Base-by-base conservation (phyloP, 2,888 invertebrate species). In the Phaonia tiefii region DNA sequence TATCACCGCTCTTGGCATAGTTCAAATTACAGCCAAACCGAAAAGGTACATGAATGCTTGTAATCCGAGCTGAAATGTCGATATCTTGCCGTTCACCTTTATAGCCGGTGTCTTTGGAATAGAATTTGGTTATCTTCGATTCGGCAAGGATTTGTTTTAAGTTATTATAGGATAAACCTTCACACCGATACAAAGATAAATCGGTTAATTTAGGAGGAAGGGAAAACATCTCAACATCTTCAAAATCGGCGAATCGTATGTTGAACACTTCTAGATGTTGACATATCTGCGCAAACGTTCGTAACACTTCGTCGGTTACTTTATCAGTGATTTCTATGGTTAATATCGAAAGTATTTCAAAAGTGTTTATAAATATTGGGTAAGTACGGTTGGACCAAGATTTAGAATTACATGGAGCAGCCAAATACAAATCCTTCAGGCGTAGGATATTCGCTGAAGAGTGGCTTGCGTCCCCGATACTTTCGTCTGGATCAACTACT, bases 41-140 rank as follows among this genome's bases (percentile, higher is more conserved):
- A n/a, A n/a, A n/a, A n/a, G 20, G 10, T 13, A 13, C 54, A 13
- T 54, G 22, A n/a, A n/a, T n/a, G n/a, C n/a, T 20, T 49, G 49
- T 49, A n/a, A 49, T 17, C 8, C 10, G n/a, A 1, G 49, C 7
- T 20, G 20, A 20, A 4, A 20, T 20, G 17, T 4, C 20, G 20
- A 49, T 20, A 7, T 49, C 20, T 2, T 17, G 20, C 7, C 17
- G 20, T 3, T 3, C 20, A 4, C 20, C 49, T 7, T 49, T 2
- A 22, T 49, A 49, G 1, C 11, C 2, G 8, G 49, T 49, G 10
- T 20, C 49, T 8, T 1, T 1, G 1, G 49, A 49, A 20, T 8
- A 20, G 49, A 49, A 49, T 49, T 49, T n/a, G n/a, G 17, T 46
- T 46, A 46, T 46, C 17, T 46, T 46, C 46, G 17, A 46, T 46